phyloP scores from a whole-genome alignment of 2,797 vertebrate species.

The Liasis olivaceus region DNA sequence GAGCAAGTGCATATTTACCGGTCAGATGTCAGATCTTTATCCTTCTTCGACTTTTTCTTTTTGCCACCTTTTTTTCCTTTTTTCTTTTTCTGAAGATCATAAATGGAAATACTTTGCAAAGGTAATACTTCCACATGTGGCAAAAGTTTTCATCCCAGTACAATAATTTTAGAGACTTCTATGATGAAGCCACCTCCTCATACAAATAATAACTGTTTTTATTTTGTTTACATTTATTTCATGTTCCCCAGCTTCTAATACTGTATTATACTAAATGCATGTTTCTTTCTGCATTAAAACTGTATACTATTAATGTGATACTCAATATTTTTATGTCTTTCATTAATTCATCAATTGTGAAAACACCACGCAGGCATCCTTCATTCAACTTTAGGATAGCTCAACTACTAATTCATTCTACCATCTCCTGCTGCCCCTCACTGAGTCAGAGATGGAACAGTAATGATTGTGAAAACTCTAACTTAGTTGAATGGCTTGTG shows the following conservation, averaged over 20 bases:
- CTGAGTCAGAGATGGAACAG: background rate
- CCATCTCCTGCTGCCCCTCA: background rate
- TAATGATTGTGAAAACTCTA: background rate
- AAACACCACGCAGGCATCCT: background rate
- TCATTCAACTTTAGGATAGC: background rate
- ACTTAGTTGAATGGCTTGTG: background rate
- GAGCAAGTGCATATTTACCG: slow-evolving; percentile 68
- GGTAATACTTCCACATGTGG: background rate
- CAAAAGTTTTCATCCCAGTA: background rate
- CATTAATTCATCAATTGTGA: too few relatives aligned
- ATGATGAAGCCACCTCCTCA: background rate
- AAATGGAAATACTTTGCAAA: slow-evolving; percentile 43
- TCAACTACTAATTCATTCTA: background rate
- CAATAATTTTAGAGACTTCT: background rate
- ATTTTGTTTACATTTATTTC: background rate
- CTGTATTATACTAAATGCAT: background rate
- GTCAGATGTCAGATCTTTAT: slow-evolving; percentile 80
- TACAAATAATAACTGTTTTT: background rate
- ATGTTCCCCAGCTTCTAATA: background rate
- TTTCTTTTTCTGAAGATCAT: slow-evolving; percentile 67
- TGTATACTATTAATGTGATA: background rate
- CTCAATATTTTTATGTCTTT: background rate
- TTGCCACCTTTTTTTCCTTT: slow-evolving; percentile 59
- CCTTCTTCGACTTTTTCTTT: slow-evolving; percentile 69
- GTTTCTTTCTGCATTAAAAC: background rate